Evolutionary conservation across 2,113 vertebrate species (phyloP), one percentile per base, ranked within the genome.

Genomic region (Bambusicola thoracicus): DNA sequence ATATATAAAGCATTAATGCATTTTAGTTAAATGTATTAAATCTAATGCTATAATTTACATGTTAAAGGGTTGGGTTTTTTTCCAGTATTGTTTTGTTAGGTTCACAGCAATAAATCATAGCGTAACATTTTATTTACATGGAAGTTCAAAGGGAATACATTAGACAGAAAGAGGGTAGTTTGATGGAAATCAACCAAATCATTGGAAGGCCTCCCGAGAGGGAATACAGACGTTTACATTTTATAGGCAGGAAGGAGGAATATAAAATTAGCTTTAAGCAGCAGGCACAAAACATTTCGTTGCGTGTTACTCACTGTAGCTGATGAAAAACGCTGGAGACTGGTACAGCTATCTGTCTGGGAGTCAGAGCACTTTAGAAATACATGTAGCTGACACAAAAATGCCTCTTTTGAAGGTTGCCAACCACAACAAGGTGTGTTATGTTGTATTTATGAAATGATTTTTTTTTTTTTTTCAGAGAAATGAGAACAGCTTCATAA

Each of bases 41-140:
- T 94, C 94, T 89, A 90, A 92, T 73, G 85, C 48, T 95, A 81
- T 93, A 90, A 89, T 93, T 95, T 88, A 93, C 85, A 94, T 4
- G 32, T 81, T 94, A 96, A 58, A 58, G 55, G 89, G 16, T 43
- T 67, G 11, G 43, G 43, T 17, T 96, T 95, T 94, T 95, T 96
- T 84, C 87, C 94, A 94, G 91, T 97, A 97, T 89, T 93, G 81
- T 95, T 97, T 96, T 95, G 94, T 92, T 96, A 87, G 87, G 95
- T 97, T 98, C 97, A 97, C 87, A 98, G 97, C 97, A 98, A 98
- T 98, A 98, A 97, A 97, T 89, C 95, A 95, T 81, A 92, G 92
- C 55, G 14, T 96, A 97, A 96, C 89, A 76, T 97, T 91, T 96
- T 88, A 94, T 95, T 96, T 95, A 91, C 87, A 92, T 59, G 41